Percentiles rank a stretch among this genome's conserved stretches.
These are phyloP conservation scores for Pangasius sanitwongsei DNA, from an alignment of 2,797 vertebrate genomes.

Conservation along the genomic window DNA sequence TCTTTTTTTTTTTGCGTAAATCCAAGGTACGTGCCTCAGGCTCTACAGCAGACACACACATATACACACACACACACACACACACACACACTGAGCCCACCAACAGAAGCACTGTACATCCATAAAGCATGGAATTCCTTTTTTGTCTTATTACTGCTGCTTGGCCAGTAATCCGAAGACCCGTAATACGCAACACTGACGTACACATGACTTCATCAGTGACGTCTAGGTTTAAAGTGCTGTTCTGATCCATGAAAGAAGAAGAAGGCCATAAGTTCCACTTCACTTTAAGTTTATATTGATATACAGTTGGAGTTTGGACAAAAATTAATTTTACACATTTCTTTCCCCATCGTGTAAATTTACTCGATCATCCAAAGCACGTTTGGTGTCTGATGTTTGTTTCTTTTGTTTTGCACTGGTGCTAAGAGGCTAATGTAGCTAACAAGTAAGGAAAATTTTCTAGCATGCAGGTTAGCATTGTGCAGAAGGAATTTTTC, in stretches of 20 bases:
- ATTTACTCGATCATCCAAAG: not conserved
- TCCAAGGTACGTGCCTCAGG: constrained; percentile 10
- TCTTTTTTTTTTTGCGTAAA: constrained; percentile 10
- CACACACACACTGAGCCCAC: not conserved
- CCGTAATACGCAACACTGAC: not conserved
- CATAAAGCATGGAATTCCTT: not conserved
- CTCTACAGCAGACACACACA: constrained; percentile 1
- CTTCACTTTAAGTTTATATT: not conserved
- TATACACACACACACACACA: not conserved
- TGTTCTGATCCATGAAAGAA: not conserved
- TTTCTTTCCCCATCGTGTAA: not conserved
- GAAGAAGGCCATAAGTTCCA: not conserved
- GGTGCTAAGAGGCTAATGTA: not conserved
- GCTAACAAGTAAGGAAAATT: not conserved
- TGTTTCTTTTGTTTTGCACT: not conserved
- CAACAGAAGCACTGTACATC: not conserved
- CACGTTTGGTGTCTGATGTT: not conserved
- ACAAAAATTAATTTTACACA: not conserved
- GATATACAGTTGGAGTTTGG: not conserved
- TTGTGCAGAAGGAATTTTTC: no score
- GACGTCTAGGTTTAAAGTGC: not conserved
- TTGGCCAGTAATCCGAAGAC: not conserved
- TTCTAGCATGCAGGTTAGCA: no score
- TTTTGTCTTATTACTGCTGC: not conserved
- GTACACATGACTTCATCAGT: constrained; percentile 3